phyloP scores from a whole-genome alignment of 2,888 invertebrate species.

The Parapristionchus giblindavisi region DNA sequence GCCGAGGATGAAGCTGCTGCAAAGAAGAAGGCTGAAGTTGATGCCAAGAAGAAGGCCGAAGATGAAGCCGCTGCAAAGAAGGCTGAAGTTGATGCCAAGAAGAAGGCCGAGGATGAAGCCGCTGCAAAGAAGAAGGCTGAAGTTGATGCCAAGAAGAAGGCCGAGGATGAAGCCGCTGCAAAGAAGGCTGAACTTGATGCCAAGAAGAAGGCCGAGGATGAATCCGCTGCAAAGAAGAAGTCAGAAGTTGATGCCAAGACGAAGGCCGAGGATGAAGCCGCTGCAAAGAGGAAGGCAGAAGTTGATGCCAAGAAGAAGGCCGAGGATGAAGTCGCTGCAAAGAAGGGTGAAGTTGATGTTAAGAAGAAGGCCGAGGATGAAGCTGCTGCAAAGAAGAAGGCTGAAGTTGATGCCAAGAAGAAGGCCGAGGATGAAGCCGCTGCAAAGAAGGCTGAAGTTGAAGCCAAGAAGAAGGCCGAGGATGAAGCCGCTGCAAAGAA shows the following conservation, averaged over 20 bases:
- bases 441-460: not conserved
- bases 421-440: not conserved
- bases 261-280: not conserved
- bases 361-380: not conserved
- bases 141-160: not conserved
- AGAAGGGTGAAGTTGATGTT: not conserved
- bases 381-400: not conserved
- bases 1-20: not conserved
- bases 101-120: not conserved
- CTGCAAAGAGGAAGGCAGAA: not conserved
- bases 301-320: not conserved
- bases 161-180: not conserved
- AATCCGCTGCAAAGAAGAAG: not conserved
- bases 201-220: not conserved
- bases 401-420: not conserved
- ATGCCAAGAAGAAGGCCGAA: not conserved
- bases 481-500: not conserved
- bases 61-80: not conserved
- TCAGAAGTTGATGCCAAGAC: not conserved
- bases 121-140: not conserved
- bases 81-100: not conserved
- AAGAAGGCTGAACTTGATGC: not conserved
- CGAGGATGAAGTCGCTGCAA: not conserved
- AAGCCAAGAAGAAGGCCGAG: not conserved
- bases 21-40: not conserved